Percentiles rank a stretch among this genome's conserved stretches.
Evolutionary conservation across 2,888 invertebrate genomes (phyloP).

Genomic region (Abrostola triplasia): DNA sequence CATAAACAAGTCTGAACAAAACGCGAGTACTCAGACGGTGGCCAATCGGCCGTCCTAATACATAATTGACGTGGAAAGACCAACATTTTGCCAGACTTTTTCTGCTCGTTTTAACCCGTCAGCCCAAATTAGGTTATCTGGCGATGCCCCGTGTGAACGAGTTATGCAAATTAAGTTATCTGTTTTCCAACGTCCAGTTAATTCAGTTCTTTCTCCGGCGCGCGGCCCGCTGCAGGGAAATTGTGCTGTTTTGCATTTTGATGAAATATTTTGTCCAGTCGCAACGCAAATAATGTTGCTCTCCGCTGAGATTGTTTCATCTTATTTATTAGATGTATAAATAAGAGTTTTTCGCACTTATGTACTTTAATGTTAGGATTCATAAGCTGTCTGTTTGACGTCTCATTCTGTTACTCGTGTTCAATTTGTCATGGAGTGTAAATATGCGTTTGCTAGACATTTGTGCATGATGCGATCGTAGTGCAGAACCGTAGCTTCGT

Average conservation of each 20-base stretch:
- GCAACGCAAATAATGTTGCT: constrained; percentile 52
- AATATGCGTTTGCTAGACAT: too few relatives aligned
- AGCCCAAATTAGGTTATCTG: constrained; percentile 79
- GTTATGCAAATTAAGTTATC: constrained; percentile 86
- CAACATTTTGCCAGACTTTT: constrained; percentile 57
- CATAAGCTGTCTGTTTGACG: too few relatives aligned
- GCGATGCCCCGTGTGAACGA: constrained; percentile 78
- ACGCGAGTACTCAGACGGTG: constrained; percentile 5
- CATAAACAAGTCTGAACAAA: constrained; percentile 17
- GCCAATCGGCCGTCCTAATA: constrained; percentile 36
- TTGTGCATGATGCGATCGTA: too few relatives aligned
- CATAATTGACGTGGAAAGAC: constrained; percentile 48
- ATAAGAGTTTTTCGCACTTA: constrained; percentile 7
- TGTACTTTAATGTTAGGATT: not conserved
- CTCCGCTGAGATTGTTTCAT: constrained; percentile 40
- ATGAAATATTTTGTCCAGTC: constrained; percentile 76
- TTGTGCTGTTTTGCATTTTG: constrained; percentile 85
- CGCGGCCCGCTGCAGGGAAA: constrained; percentile 63
- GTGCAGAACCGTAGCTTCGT: too few relatives aligned
- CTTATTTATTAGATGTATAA: constrained; percentile 20
- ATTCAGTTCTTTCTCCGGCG: constrained; percentile 80
- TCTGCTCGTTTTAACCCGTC: constrained; percentile 74
- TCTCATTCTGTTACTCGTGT: too few relatives aligned
- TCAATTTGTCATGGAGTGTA: too few relatives aligned
- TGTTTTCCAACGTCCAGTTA: constrained; percentile 84